Base-by-base conservation (phyloP, 2,113 vertebrate species). In the Oncorhynchus gorbuscha region DNA sequence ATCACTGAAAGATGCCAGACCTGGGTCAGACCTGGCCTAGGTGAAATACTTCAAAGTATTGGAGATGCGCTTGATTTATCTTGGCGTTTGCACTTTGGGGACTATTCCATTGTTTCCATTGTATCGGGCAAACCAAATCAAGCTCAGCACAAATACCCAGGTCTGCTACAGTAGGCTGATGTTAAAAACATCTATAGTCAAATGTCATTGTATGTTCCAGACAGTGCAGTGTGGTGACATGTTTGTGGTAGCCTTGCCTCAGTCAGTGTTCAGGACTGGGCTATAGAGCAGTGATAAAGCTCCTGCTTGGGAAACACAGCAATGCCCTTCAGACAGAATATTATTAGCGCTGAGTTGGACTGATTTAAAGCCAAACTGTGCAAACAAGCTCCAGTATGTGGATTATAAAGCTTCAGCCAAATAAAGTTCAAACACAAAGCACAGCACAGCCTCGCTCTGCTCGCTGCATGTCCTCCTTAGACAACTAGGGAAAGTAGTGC, bases 311-410 rank as follows among this genome's bases (percentile, higher is more conserved):
- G 24, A 78, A 78, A 69, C 35, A 75, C 73, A 76, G 28, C 62
- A 66, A 79, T 72, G 78, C 62, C 75, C 81, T 79, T 84, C 75
- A 83, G 65, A 80, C 68, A 74, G 61, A 81, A 83, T 82, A 79
- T 83, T 81, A 79, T 81, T 81, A 79, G 12, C 24, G 66, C 22
- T 62, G 75, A 73, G 71, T 70, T 78, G 3, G 3, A 64, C 69
- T 79, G 74, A 84, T 81, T 81, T 81, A 85, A 81, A 79, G 16
- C 71, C 69, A 49, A 39, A 65, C 49, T 26, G 39, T 64, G 69
- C 78, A 71, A 78, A 80, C 65, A 81, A 81, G 55, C 30, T 3
- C 11, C 65, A 76, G 72, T 72, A 3, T 58, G 48, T 65, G 71
- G 79, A 80, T 80, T 84, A 45, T 45, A 79, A 26, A 49, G 69